These are phyloP conservation scores for Sisyra nigra DNA, from an alignment of 2,888 invertebrate species.

Conservation along the genomic window DNA sequence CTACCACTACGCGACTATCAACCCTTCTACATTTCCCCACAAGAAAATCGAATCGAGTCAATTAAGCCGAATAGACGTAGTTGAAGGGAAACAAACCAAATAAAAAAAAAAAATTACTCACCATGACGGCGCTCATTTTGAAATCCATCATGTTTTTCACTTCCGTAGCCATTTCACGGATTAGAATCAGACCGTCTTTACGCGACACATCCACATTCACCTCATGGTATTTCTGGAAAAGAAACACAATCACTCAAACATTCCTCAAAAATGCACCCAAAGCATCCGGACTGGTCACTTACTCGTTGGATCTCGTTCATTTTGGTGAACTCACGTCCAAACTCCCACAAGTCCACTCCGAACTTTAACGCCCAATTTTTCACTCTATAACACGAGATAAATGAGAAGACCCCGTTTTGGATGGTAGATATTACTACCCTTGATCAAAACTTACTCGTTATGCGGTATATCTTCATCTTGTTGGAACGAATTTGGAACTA, in stretches of 20 bases:
- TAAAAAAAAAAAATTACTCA: conserved; percentile 38
- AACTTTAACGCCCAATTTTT: conserved; percentile 86
- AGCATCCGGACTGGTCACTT: conserved; percentile 31
- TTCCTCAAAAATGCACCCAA: neutral
- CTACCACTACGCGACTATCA: too few species aligned
- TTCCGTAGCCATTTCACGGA: conserved; percentile 75
- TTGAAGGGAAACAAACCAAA: too few species aligned
- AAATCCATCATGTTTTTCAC: conserved; percentile 90
- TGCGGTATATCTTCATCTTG: conserved; percentile 83
- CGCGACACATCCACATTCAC: conserved; percentile 60
- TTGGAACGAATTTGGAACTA: conserved; percentile 40
- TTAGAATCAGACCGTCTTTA: conserved; percentile 71
- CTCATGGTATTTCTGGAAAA: conserved; percentile 62
- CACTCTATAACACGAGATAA: conserved; percentile 61
- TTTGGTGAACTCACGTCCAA: conserved; percentile 72
- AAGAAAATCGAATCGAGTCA: too few species aligned
- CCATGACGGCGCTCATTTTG: conserved; percentile 83
- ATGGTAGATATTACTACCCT: conserved; percentile 5
- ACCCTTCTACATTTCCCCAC: too few species aligned
- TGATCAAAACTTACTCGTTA: conserved; percentile 79
- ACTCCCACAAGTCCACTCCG: conserved; percentile 81
- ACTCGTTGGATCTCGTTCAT: conserved; percentile 78
- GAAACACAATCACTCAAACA: conserved; percentile 12
- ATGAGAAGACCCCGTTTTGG: conserved; percentile 6
- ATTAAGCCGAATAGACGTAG: too few species aligned